Percentiles rank a stretch among this genome's conserved stretches.
Conservation (phyloP, 2,888 invertebrate genomes). For the Linyphia triangularis region DNA sequence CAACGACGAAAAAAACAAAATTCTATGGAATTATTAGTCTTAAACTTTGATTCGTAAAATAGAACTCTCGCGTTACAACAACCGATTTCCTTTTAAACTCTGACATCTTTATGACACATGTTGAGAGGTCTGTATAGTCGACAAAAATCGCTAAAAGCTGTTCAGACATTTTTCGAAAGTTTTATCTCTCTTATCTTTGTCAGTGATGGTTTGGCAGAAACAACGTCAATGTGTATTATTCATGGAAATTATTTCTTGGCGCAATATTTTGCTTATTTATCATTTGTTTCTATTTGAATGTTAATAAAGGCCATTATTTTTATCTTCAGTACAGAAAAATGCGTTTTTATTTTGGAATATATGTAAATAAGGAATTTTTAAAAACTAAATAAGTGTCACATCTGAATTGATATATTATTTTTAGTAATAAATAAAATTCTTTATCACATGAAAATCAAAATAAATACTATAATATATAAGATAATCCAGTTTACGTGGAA, state of each 20-base stretch:
- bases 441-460: too few species aligned
- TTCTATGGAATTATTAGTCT: constrained; percentile 10
- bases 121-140: constrained; percentile 8
- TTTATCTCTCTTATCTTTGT: constrained; percentile 4
- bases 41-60: constrained; percentile 21
- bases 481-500: too few species aligned
- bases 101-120: constrained; percentile 23
- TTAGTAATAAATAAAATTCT: too few species aligned
- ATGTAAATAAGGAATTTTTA: too few species aligned
- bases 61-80: constrained; percentile 4
- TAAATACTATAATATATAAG: too few species aligned
- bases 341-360: too few species aligned
- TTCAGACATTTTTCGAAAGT: neutral
- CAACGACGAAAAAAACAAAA: neutral
- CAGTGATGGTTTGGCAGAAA: neutral
- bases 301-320: too few species aligned
- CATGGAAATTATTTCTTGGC: neutral
- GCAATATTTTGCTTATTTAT: neutral
- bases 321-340: too few species aligned
- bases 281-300: neutral
- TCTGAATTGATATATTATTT: too few species aligned
- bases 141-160: constrained; percentile 18
- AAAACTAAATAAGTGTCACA: too few species aligned
- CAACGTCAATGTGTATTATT: neutral
- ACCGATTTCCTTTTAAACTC: constrained; percentile 28